Base-by-base conservation (phyloP, 2,113 vertebrate species). In the Prionailurus viverrinus region DNA sequence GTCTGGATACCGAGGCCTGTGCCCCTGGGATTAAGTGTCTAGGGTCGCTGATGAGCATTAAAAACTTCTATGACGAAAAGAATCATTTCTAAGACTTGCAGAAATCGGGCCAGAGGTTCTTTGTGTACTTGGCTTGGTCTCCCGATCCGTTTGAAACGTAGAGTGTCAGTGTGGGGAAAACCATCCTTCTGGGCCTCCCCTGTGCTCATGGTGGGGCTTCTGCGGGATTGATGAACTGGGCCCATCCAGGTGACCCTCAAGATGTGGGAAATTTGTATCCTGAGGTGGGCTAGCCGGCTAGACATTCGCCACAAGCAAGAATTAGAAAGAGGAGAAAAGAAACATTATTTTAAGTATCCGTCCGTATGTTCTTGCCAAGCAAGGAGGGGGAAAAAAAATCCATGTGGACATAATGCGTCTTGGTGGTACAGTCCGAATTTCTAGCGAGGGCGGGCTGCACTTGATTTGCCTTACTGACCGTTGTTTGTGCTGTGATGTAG, bases 401-500 rank as follows among this genome's bases (percentile, higher is more conserved):
- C 3, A 4, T 53, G 83, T 76, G 93, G 79, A 3, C 86, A 3
- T 58, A 12, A 31, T 83, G 69, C 82, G 31, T 41, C 92, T 18
- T 61, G 71, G 48, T 61, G 92, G 95, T 14, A 0, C 45, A 12
- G 51, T 80, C 41, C 48, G 93, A 55, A 76, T 97, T 69, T 91
- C 83, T 88, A 45, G 51, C 0, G n/a, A 36, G 82, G 74, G 83
- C 8, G 27, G 51, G 61, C 91, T 36, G 31, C 53, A 27, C 78
- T 92, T 51, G 68, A 69, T 5, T 14, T 76, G 89, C 7, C 69
- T 86, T 82, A 36, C 96, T 98, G 89, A 97, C 97, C 7, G 0
- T 51, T 93, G 39, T 98, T 98, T 85, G 98, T 84, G n/a, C 85
- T 98, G 55, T 91, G 53, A 93, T 84, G 25, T 97, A 99, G 99